phyloP scores from a whole-genome alignment of 2,888 invertebrate genomes.

The Lumbricus terrestris region DNA sequence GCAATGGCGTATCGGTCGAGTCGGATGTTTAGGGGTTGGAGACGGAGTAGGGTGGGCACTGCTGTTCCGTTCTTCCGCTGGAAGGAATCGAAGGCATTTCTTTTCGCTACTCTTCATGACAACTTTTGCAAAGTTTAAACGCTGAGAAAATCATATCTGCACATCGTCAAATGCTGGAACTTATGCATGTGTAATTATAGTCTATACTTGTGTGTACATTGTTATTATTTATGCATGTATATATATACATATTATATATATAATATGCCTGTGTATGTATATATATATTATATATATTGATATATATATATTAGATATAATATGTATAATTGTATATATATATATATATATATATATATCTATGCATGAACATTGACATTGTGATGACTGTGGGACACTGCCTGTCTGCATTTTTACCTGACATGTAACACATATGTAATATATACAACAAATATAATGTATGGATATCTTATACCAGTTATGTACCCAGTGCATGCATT shows the following conservation, averaged over 20 bases:
- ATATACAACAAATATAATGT: background rate
- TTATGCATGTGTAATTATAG: background rate
- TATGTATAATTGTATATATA: too few relatives aligned
- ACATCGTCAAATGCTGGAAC: background rate
- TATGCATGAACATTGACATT: background rate
- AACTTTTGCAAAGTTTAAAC: background rate
- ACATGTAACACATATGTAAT: too few relatives aligned
- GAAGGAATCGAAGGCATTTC: background rate
- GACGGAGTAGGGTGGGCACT: too few relatives aligned
- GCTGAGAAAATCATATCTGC: background rate
- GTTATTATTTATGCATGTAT: background rate
- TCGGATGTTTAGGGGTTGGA: background rate
- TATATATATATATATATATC: too few relatives aligned
- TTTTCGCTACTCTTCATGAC: background rate
- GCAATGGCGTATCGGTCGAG: background rate
- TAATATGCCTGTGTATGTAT: too few relatives aligned
- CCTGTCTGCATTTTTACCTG: background rate
- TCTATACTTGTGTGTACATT: background rate
- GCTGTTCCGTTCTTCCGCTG: background rate
- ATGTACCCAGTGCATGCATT: too few relatives aligned
- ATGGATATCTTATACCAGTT: background rate
- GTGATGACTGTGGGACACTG: background rate
- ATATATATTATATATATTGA: too few relatives aligned
- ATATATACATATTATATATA: too few relatives aligned
- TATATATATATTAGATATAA: too few relatives aligned